Base-by-base conservation (phyloP, 2,113 vertebrate genomes). In the Motacilla tschutschensis region DNA sequence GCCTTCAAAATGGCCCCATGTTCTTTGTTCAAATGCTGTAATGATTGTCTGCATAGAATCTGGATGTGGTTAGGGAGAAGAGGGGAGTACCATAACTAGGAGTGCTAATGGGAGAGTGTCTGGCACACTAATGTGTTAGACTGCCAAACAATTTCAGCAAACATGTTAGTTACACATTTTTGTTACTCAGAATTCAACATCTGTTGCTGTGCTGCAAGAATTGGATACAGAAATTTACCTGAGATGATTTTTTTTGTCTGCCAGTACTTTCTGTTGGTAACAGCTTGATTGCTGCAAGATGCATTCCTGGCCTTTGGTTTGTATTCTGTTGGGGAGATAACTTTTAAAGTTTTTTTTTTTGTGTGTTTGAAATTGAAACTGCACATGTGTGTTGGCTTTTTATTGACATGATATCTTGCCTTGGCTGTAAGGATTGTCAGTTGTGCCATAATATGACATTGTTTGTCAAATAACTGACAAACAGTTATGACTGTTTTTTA, bases 261-360 rank as follows among this genome's bases (percentile, higher is more conserved):
- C 54, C 29, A 64, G 57, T 84, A 31, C 12, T 83, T 95, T 89
- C 44, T 93, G 57, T 96, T 79, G 44, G 44, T 83, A 74, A 83
- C 82, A 91, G 87, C 82, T 89, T 92, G 92, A 91, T 85, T 90
- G 14, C 38, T 91, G 36, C 54, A 91, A 82, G 63, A 67, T 88
- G 54, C 38, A 78, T 44, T 58, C 69, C 36, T 51, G 28, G 59
- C 66, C 41, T 91, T 89, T 78, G 72, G 54, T 88, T 92, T 88
- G 59, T 94, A 51, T 82, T 89, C 75, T 92, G 4, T 51, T 72
- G 58, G 31, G 86, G 82, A 91, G 78, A 81, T 76, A 64, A 48
- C 43, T 95, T 92, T 94, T 79, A 53, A 41, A 41, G 41, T 41
- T 93, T 77, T 76, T 28, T 92, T 91, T 85, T 88, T 76, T 84